These are phyloP conservation scores for Poecilus cupreus DNA, from an alignment of 2,888 invertebrate genomes.

Conservation along the genomic window DNA sequence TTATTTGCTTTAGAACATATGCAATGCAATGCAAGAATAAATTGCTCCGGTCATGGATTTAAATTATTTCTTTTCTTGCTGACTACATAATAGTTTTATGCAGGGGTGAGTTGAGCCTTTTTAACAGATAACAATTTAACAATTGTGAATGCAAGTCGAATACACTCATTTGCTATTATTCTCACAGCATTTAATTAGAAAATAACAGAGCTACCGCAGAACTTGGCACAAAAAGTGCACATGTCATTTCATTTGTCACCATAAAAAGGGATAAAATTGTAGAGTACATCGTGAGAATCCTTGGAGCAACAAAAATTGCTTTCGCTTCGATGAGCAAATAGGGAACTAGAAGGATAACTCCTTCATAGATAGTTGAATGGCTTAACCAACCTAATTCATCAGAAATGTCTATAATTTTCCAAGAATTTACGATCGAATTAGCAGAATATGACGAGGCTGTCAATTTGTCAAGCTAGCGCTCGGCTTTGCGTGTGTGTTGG, in stretches of 20 bases:
- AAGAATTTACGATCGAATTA: slow-evolving; percentile 3
- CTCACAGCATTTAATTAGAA: slow-evolving; percentile 27
- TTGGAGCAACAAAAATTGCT: not conserved
- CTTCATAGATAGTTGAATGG: not conserved
- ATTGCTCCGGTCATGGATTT: not conserved
- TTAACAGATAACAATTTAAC: not conserved
- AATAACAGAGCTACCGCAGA: not conserved
- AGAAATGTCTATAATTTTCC: slow-evolving; percentile 34
- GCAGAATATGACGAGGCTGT: not conserved
- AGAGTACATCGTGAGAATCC: slow-evolving; percentile 7
- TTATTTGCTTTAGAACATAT: too few species aligned
- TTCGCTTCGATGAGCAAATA: slow-evolving; percentile 5
- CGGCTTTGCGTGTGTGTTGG: too few species aligned
- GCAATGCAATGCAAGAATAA: too few species aligned
- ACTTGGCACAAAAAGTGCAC: slow-evolving; percentile 26
- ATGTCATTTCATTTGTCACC: slow-evolving; percentile 31
- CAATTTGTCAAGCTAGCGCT: slow-evolving; percentile 21
- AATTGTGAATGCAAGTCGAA: not conserved
- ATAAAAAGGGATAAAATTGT: not conserved
- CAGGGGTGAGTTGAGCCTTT: not conserved
- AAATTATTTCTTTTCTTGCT: not conserved
- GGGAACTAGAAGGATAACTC: not conserved
- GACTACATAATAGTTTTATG: not conserved
- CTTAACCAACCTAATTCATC: too few species aligned
- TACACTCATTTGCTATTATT: not conserved